phyloP scores from a whole-genome alignment of 2,888 invertebrate species.

The Pseudococcus longispinus region DNA sequence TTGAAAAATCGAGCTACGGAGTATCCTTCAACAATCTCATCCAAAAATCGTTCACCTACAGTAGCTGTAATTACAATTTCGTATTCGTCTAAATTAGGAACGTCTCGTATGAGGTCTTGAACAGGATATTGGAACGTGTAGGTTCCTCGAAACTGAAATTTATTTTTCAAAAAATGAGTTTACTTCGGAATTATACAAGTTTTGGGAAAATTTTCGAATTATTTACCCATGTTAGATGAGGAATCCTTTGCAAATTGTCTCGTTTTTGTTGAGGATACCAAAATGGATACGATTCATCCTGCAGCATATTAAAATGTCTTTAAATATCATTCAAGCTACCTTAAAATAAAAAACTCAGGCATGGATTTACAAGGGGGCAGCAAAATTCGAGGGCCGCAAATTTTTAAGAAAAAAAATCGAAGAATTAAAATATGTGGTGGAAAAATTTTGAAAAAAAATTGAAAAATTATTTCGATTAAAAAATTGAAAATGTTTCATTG shows the following conservation, averaged over 20 bases:
- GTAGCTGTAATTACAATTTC: slow-evolving; percentile 85
- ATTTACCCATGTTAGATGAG: slow-evolving; percentile 77
- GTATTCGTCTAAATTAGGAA: slow-evolving; percentile 75
- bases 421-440: no score
- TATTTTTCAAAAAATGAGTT: slow-evolving; percentile 55
- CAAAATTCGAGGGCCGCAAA: no score
- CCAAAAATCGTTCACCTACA: slow-evolving; percentile 85
- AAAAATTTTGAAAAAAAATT: no score
- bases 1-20: slow-evolving; percentile 87
- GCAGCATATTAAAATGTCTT: slow-evolving; percentile 59
- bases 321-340: neutral
- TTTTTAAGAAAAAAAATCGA: no score
- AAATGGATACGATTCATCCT: slow-evolving; percentile 81
- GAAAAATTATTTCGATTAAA: no score
- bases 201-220: slow-evolving; percentile 33
- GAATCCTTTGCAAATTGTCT: slow-evolving; percentile 63
- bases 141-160: slow-evolving; percentile 81
- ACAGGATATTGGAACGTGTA: slow-evolving; percentile 88
- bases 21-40: slow-evolving; percentile 85
- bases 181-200: slow-evolving; percentile 49
- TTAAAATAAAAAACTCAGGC: slow-evolving; percentile 56
- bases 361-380: no score
- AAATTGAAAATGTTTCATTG: no score
- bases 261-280: slow-evolving; percentile 73
- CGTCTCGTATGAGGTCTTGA: slow-evolving; percentile 74